Percentiles rank a stretch among this genome's conserved stretches.
Conservation (phyloP, 1,140 invertebrate genomes). For the Dreissena polymorpha region DNA sequence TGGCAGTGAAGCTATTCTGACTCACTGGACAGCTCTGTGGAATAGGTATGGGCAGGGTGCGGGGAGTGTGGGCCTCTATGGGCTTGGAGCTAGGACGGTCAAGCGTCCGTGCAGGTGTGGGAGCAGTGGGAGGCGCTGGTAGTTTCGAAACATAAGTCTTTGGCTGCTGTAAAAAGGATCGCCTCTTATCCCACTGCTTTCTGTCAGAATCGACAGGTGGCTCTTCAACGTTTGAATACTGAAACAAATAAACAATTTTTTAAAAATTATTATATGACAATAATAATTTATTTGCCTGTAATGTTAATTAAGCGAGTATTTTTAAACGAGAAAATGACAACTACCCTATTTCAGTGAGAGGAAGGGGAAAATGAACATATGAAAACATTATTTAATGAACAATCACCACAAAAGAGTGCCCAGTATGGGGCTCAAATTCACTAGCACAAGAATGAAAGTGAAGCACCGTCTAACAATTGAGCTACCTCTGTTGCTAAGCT, state of each 20-base stretch:
- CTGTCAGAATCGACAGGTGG: constrained; percentile 8
- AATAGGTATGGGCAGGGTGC: constrained; percentile 46
- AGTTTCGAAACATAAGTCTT: constrained; percentile 34
- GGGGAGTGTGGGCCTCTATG: constrained; percentile 29
- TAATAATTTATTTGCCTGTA: too few relatives aligned
- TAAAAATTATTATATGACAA: neutral
- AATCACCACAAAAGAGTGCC: too few relatives aligned
- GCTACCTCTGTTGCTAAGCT: too few relatives aligned
- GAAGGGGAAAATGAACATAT: too few relatives aligned
- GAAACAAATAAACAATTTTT: constrained; percentile 15
- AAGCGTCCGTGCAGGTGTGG: neutral
- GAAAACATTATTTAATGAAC: too few relatives aligned
- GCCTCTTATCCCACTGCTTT: constrained; percentile 47
- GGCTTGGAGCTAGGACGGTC: neutral
- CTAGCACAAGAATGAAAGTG: too few relatives aligned
- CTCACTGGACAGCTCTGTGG: constrained; percentile 8
- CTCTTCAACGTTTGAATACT: constrained; percentile 35
- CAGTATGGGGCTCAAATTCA: too few relatives aligned
- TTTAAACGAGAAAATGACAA: too few relatives aligned
- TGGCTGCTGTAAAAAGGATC: constrained; percentile 66
- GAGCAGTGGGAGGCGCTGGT: neutral
- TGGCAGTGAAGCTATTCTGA: neutral
- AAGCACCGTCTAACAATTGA: too few relatives aligned
- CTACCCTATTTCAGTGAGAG: too few relatives aligned
- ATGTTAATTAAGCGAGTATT: too few relatives aligned